Base-by-base conservation (phyloP, 2,113 vertebrate species). In the Pseudolaguvia tuberculata region DNA sequence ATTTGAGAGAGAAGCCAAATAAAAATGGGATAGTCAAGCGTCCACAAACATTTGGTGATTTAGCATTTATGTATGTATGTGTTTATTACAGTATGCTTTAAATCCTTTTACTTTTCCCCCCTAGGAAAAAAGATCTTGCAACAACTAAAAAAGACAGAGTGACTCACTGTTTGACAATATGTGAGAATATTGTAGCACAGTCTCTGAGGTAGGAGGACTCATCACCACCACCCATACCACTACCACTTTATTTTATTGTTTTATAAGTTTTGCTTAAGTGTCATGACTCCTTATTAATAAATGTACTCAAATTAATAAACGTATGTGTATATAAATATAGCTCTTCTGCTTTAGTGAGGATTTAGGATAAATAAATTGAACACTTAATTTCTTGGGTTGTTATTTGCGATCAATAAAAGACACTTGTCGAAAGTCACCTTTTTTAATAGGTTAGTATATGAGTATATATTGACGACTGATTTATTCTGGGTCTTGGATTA, bases 101-200 rank as follows among this genome's bases (percentile, higher is more conserved):
- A 7, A 27, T 31, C 20, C 18, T 59, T 76, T 42, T 1, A 29
- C 65, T 80, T 18, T 72, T 81, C 58, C 81, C 58, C 78, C 85
- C 7, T 76, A 99, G 97, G 92, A 99, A 98, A 92, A 99, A 98
- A 86, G 96, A 99, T 74, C 93, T 94, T 80, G 91, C 93, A 35
- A 90, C 95, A 20, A 96, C 94, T 80, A 99, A 99, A 90, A 99
- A 99, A 76, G 97, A 99, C 83, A 87, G 96, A 6, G 96, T 99
- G 79, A 96, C 92, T 76, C 96, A 99, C 67, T 99, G 96, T 80
- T 86, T 98, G 86, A 99, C 96, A 5, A 99, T 99, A 91, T 98
- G 95, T 84, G 96, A 99, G 87, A 99, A 95, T 83, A 98, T 99
- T 29, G 93, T 97, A 82, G 94, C 95, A 45, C 96, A 97, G 80